phyloP scores from a whole-genome alignment of 2,888 invertebrate species.

The Scaptomyza cyrtandrae region DNA sequence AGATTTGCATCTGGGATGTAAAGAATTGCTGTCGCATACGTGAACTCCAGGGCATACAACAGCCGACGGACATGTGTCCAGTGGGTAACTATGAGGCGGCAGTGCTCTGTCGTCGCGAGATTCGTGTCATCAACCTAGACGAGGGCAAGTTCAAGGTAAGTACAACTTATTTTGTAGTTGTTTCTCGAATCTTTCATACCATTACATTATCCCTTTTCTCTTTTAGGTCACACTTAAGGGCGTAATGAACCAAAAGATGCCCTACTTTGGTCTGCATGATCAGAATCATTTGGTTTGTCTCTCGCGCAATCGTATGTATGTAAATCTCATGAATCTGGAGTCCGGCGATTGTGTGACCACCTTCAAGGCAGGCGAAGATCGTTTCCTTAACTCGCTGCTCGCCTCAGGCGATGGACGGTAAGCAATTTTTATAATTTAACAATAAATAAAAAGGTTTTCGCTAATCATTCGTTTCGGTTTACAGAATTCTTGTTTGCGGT shows the following conservation, averaged over 20 bases:
- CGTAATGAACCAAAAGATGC: constrained; percentile 97
- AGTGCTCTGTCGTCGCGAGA: constrained; percentile 92
- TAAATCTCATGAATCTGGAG: constrained; percentile 93
- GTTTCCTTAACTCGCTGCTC: constrained; percentile 94
- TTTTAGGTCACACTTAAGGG: constrained; percentile 90
- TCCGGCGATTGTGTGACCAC: constrained; percentile 89
- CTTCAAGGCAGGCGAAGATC: constrained; percentile 95
- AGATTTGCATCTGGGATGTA: constrained; percentile 93
- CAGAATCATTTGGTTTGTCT: constrained; percentile 90
- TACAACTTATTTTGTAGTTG: background rate
- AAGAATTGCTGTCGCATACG: constrained; percentile 88
- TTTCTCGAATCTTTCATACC: background rate
- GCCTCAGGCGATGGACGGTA: constrained; percentile 95
- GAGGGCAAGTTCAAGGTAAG: constrained; percentile 86
- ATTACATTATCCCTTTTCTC: background rate
- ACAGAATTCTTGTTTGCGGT: constrained; percentile 93
- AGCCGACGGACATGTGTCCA: constrained; percentile 91
- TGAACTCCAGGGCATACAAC: constrained; percentile 89
- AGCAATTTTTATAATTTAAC: background rate
- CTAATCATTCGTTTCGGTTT: constrained; percentile 39
- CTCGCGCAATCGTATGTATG: constrained; percentile 94
- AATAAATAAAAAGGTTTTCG: too few relatives aligned
- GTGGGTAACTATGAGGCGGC: constrained; percentile 91
- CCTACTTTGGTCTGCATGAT: constrained; percentile 94
- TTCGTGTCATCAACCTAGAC: constrained; percentile 92